Evolutionary conservation across 2,113 vertebrate species (phyloP), one percentile per base, ranked within the genome.

Genomic region (Megaceryle maxima): DNA sequence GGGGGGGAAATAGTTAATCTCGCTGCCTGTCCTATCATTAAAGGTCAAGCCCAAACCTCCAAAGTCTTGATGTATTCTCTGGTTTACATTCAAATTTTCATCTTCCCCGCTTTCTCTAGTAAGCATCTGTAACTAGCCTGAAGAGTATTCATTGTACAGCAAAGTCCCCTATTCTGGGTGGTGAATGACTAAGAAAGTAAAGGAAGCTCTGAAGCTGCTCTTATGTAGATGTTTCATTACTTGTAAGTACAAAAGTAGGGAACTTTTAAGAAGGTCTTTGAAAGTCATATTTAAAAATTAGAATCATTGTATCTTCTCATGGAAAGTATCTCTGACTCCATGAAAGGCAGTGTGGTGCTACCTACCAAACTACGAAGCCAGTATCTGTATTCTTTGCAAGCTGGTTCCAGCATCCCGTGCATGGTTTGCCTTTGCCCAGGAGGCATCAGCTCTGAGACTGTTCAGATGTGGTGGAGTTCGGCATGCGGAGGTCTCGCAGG

Each of bases 401-500:
- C 7, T 41, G 41, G 11, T 43, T 43, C 39, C 12, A 13, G 39
- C 62, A 29, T 20, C 41, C 62, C 13, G 26, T 11, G 26, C 19
- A 29, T 12, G 18, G 62, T 64, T 64, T 41, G 17, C 39, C 8
- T 64, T 29, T 43, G 37, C 37, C 11, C 16, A 24, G 35, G 60
- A 66, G 26, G 39, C 39, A 20, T 43, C 63, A 43, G 37, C 63
- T 66, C 39, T 31, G 12, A 29, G 39, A 21, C 17, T 43, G 28
- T 59, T n/a, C 64, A 33, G 41, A 33, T 19, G 44, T 31, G 12
- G 28, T 66, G 66, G 39, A n/a, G 37, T 56, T 63, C 60, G 62
- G 24, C 22, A 11, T 16, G 37, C 0, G 0, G 15, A 59, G 25
- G 55, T 41, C 25, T 33, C 0, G 0, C 35, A 53, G n/a, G 68